Evolutionary conservation across 2,888 invertebrate genomes (phyloP).

Genomic region (Agriopis aurantiaria): DNA sequence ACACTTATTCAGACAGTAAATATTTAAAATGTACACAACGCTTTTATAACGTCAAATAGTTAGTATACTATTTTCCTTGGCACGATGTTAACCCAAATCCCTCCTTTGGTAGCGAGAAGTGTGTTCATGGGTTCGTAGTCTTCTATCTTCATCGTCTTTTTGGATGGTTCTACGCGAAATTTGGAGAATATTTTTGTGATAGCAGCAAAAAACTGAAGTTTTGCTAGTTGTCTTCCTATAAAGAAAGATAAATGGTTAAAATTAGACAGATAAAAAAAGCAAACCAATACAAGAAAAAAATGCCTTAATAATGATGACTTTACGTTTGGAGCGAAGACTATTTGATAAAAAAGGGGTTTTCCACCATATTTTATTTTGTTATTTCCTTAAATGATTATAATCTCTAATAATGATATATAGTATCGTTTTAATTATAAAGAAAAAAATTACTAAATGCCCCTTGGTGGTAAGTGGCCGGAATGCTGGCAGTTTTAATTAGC

Average conservation of each 20-base stretch:
- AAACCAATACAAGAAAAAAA: not conserved
- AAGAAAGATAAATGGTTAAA: conserved; percentile 26
- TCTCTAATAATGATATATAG: not conserved
- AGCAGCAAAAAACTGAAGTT: conserved; percentile 58
- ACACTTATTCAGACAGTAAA: no score
- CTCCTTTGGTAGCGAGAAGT: conserved; percentile 51
- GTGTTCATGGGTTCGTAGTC: conserved; percentile 50
- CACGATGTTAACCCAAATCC: conserved; percentile 49
- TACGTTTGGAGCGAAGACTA: not conserved
- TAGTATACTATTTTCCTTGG: conserved; percentile 36
- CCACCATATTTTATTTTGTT: not conserved
- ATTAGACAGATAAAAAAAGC: conserved; percentile 3
- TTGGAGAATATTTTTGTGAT: conserved; percentile 55
- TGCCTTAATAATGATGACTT: not conserved
- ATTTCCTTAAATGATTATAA: conserved; percentile 7
- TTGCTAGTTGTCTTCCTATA: conserved; percentile 61
- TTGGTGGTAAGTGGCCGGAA: no score
- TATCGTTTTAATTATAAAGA: not conserved
- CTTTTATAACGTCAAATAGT: no score
- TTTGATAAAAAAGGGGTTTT: not conserved
- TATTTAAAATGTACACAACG: no score
- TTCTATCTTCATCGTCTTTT: conserved; percentile 50
- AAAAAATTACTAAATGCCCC: no score
- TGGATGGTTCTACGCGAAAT: conserved; percentile 57
- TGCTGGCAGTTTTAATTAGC: not conserved